These are phyloP conservation scores for Steatornis caripensis DNA, from an alignment of 2,113 vertebrate species.

Conservation along the genomic window DNA sequence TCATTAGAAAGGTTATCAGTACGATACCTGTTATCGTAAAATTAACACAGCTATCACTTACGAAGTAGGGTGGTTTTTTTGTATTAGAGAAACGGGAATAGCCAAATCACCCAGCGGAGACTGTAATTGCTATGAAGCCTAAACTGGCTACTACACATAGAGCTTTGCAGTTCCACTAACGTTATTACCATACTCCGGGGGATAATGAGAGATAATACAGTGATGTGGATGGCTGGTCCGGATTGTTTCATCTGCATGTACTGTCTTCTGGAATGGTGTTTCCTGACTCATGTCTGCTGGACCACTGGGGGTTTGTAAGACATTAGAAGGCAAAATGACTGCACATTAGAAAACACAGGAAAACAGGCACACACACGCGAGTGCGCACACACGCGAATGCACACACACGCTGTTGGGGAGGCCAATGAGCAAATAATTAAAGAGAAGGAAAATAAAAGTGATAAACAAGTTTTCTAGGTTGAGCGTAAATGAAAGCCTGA, in stretches of 20 bases:
- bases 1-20: neutral
- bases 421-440: neutral
- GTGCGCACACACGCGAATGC: neutral
- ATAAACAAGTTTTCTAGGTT: neutral
- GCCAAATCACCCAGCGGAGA: neutral
- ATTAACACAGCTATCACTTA: neutral
- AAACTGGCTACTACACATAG: neutral
- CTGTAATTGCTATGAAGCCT: neutral
- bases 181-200: neutral
- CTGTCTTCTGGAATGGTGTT: neutral
- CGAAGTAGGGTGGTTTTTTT: neutral
- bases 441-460: neutral
- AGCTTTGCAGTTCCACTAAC: slow-evolving; percentile 26
- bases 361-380: neutral
- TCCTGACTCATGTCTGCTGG: neutral
- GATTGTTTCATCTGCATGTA: neutral
- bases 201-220: slow-evolving; percentile 17
- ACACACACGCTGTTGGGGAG: neutral
- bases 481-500: neutral
- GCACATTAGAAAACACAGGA: neutral
- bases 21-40: neutral
- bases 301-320: neutral
- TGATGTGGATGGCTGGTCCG: slow-evolving; percentile 27
- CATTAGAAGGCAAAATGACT: neutral
- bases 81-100: neutral